Evolutionary conservation across 1,140 invertebrate genomes (phyloP).

Genomic region (Drosophila serrata): DNA sequence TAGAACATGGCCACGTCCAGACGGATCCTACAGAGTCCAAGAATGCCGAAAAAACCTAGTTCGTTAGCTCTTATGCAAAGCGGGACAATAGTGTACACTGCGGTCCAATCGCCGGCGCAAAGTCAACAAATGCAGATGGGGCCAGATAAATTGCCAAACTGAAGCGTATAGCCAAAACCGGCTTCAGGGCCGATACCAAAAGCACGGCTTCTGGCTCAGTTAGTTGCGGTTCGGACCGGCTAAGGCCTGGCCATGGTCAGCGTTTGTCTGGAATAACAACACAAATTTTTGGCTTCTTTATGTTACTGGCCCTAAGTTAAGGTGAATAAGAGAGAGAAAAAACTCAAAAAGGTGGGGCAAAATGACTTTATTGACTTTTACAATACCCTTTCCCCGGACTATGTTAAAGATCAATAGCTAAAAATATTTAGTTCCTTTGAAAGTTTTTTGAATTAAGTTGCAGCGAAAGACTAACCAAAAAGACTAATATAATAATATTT

Average conservation of each 20-base stretch:
- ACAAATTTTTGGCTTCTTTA: conserved; percentile 38
- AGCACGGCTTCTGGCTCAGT: conserved; percentile 16
- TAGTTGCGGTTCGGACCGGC: conserved; percentile 10
- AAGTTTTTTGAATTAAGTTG: no score
- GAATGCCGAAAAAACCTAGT: conserved; percentile 74
- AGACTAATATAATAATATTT: not conserved
- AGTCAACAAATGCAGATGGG: conserved; percentile 80
- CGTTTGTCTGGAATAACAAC: conserved; percentile 37
- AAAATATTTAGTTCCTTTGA: not conserved
- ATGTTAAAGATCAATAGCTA: not conserved
- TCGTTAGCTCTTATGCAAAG: conserved; percentile 81
- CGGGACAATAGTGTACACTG: conserved; percentile 73
- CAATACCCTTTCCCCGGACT: not conserved
- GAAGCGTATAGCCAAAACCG: conserved; percentile 48
- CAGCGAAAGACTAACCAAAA: not conserved
- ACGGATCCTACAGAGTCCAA: conserved; percentile 22
- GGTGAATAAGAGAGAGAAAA: conserved; percentile 5
- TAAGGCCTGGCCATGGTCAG: conserved; percentile 8
- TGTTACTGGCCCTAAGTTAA: conserved; percentile 9
- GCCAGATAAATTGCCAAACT: conserved; percentile 75
- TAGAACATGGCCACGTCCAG: conserved; percentile 17
- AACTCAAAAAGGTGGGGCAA: conserved; percentile 10
- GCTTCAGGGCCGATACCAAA: conserved; percentile 25
- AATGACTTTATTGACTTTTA: not conserved
- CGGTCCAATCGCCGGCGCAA: conserved; percentile 61